These are phyloP conservation scores for Graptemys geographica DNA, from an alignment of 2,797 vertebrate species.

Conservation along the genomic window DNA sequence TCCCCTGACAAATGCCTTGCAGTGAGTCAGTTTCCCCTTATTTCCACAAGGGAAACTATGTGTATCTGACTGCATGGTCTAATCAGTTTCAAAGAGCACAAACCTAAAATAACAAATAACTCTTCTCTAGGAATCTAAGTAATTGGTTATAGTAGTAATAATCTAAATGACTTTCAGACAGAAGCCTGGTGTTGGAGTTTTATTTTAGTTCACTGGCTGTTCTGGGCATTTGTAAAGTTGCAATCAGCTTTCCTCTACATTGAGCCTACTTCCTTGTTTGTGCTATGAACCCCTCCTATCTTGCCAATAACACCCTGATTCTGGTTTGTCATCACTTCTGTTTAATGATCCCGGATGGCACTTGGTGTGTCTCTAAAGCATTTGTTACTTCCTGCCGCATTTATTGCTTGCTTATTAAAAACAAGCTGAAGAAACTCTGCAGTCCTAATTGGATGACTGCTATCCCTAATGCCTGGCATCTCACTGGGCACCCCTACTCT, in stretches of 20 bases:
- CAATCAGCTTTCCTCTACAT: not conserved
- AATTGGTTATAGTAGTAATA: not conserved
- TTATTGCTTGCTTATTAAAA: not conserved
- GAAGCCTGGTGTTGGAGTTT: not conserved
- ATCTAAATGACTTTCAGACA: not conserved
- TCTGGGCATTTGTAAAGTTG: not conserved
- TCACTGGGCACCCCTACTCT: not conserved
- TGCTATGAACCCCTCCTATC: too few species aligned
- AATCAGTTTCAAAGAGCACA: not conserved
- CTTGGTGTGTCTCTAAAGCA: not conserved
- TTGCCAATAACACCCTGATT: not conserved
- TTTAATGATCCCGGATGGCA: not conserved
- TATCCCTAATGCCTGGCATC: not conserved
- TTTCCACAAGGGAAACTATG: not conserved
- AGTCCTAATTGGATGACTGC: accelerated
- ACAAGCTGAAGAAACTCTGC: not conserved
- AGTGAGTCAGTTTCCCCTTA: not conserved
- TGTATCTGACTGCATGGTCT: too few species aligned
- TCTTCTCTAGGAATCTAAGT: not conserved
- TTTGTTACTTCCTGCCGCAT: not conserved
- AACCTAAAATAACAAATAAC: not conserved
- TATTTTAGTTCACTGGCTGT: not conserved
- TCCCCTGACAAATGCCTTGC: not conserved
- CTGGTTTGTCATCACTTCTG: not conserved
- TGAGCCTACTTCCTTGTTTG: not conserved